phyloP scores from a whole-genome alignment of 1,140 invertebrate genomes.

The Philopotamus ludificatus region DNA sequence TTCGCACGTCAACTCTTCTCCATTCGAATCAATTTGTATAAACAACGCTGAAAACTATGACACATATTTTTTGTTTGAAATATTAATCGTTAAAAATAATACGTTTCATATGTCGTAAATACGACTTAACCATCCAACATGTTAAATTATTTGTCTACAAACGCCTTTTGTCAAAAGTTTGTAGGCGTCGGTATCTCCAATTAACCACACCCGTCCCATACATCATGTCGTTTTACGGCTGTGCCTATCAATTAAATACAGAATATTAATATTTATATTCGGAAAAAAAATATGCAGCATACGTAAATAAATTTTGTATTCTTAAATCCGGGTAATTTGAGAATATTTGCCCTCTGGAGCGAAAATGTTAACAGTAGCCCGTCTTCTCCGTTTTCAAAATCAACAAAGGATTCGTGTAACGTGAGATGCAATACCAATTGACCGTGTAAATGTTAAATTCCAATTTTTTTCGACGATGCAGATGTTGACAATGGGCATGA shows the following conservation, averaged over 20 bases:
- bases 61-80: too few species aligned
- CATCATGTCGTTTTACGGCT: background rate
- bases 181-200: background rate
- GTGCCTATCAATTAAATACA: background rate
- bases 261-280: background rate
- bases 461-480: too few species aligned
- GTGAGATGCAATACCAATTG: constrained; percentile 26
- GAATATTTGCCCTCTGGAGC: constrained; percentile 5
- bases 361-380: constrained; percentile 12
- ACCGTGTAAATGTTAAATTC: constrained; percentile 24
- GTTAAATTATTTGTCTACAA: background rate
- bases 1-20: too few species aligned
- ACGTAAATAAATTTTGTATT: background rate
- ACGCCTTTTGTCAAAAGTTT: background rate
- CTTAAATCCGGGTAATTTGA: constrained; percentile 4
- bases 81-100: background rate
- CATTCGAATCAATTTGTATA: too few species aligned
- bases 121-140: background rate
- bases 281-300: background rate
- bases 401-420: constrained; percentile 16
- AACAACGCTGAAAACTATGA: too few species aligned
- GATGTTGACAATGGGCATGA: too few species aligned
- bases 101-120: background rate
- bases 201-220: background rate
- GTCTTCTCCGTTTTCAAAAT: background rate